Evolutionary conservation across 2,797 vertebrate species (phyloP).

Genomic region (Falco columbarius): DNA sequence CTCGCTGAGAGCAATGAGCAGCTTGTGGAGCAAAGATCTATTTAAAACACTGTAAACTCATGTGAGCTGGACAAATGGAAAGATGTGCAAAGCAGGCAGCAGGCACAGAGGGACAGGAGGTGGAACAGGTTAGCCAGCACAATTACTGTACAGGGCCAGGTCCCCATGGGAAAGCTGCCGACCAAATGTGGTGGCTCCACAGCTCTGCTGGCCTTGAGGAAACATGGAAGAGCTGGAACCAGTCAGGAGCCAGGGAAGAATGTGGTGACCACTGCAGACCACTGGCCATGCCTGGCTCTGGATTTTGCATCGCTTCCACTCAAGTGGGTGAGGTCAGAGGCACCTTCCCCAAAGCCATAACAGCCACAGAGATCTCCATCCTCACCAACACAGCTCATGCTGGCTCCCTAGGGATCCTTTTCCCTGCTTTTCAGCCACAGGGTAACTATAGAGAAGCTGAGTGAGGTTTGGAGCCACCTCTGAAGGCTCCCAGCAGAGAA

Average conservation of each 20-base stretch:
- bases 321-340: neutral
- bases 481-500: neutral
- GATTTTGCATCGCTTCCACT: accelerated
- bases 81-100: neutral
- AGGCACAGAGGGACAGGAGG: neutral
- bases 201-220: neutral
- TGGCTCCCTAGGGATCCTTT: neutral
- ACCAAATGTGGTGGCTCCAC: neutral
- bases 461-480: neutral
- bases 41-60: neutral
- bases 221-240: neutral
- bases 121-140: neutral
- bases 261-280: accelerated
- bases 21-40: neutral
- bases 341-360: neutral
- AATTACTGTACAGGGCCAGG: neutral
- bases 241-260: neutral
- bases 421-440: neutral
- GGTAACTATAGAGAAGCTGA: neutral
- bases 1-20: neutral
- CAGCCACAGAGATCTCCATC: neutral
- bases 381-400: neutral
- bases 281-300: neutral
- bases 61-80: neutral
- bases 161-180: neutral